Base-by-base conservation (phyloP, 2,888 invertebrate genomes). In the Tenthredo mesomela region DNA sequence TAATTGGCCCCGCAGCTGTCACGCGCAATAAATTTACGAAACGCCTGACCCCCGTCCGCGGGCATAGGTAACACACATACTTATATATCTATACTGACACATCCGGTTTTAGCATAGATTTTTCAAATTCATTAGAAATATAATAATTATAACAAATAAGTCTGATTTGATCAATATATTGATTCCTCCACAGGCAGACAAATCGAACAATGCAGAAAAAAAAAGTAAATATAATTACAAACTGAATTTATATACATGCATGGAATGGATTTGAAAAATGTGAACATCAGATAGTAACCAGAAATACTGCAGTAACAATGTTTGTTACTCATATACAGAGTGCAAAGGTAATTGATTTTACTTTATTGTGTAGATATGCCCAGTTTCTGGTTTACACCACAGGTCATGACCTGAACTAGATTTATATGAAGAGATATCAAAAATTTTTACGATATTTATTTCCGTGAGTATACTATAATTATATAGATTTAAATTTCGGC, bases 1-100 rank as follows among this genome's bases (percentile, higher is more conserved):
- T 77, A 77, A 77, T 77, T 77, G 75, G 50, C 75, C 50, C 75
- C 75, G 37, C 37, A 50, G 47, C 75, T 75, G 75, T 75, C 75
- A 50, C 25, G 29, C 50, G 47, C 25, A 21, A 50, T 77, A 77
- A 77, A 77, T 77, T 77, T 25, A 33, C 25, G 50, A 50, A 77
- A 77, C 50, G n/a, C 43, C 61, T 61, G 61, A 61, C 61, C 61
- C 61, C 61, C 61, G 61, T 25, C 61, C 61, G 61, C 61, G 61
- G 25, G 61, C 25, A 54, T 54, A 50, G 18, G 50, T 50, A 54
- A 15, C 67, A 25, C 29, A 33, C 10, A 54, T 15, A 33, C 10
- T 18, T n/a, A n/a, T 12, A 21, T 61, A 25, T 25, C 61, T 25
- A 25, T 25, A 25, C 61, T 21, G 58, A 18, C 33, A 18, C 25